Percentiles rank a stretch among this genome's conserved stretches.
Conservation (phyloP, 2,888 invertebrate species). For the Rhaphigaster nebulosa region DNA sequence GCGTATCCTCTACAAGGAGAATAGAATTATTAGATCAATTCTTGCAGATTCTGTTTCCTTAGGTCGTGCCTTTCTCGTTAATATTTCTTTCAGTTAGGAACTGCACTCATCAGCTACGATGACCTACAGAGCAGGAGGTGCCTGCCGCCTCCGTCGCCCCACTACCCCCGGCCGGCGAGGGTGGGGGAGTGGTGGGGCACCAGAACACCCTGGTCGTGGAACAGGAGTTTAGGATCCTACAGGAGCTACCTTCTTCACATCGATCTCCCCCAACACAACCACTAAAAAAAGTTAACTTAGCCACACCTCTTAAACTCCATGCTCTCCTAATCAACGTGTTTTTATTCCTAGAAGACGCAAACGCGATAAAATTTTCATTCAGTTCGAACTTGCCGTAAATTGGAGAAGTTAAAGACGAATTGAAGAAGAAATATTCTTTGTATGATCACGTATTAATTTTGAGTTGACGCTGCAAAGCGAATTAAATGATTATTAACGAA, state of each 20-base stretch:
- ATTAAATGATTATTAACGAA: too few species aligned
- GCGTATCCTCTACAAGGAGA: background rate
- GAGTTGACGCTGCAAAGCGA: too few species aligned
- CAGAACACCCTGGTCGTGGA: constrained; percentile 3
- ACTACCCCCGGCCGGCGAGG: constrained; percentile 11
- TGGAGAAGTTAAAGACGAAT: background rate
- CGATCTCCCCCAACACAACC: background rate
- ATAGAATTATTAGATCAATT: background rate
- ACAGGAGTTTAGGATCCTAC: background rate
- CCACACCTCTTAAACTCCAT: background rate
- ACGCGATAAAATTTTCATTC: background rate
- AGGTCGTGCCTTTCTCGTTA: background rate
- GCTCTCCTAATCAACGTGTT: background rate
- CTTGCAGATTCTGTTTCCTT: background rate
- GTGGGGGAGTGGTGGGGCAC: constrained; percentile 44
- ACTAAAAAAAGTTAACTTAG: constrained; percentile 11
- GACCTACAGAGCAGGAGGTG: background rate
- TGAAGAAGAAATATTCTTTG: background rate
- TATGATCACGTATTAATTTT: too few species aligned
- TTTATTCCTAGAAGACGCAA: background rate
- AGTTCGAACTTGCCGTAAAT: background rate
- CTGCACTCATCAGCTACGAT: background rate
- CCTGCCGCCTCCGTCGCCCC: background rate
- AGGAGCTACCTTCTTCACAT: constrained; percentile 34
- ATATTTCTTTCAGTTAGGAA: background rate